These are phyloP conservation scores for Rambutsinella grinnellia DNA, from an alignment of 2,888 invertebrate genomes.

Conservation along the genomic window DNA sequence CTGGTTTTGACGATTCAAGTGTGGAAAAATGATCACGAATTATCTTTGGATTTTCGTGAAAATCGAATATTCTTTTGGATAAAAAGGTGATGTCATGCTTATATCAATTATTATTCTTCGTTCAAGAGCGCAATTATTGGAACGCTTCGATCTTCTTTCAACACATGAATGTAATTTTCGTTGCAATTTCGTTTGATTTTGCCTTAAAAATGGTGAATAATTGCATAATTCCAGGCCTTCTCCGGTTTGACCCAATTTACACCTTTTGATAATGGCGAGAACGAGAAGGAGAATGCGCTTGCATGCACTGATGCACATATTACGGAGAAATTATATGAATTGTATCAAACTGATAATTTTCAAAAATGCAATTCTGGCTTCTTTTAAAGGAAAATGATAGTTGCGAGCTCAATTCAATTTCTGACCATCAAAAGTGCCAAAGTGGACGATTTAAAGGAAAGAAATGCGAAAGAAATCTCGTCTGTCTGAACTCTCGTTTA, in stretches of 20 bases:
- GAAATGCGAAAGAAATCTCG: slow-evolving; percentile 17
- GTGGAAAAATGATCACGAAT: not conserved
- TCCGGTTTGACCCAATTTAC: not conserved
- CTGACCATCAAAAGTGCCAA: slow-evolving; percentile 23
- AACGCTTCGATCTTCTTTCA: no score
- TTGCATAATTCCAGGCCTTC: not conserved
- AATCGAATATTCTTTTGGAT: not conserved
- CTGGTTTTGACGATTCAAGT: slow-evolving; percentile 30
- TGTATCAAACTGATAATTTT: no score
- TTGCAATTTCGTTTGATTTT: no score
- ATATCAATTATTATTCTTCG: no score
- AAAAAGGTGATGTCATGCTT: not conserved
- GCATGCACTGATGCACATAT: not conserved
- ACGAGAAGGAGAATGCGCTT: not conserved
- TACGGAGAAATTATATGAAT: no score
- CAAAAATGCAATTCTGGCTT: no score
- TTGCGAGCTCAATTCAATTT: no score
- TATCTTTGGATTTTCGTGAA: no score
- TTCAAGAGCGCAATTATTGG: no score
- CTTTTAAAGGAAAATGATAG: no score
- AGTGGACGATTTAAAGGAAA: slow-evolving; percentile 1
- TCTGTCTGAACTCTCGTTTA: slow-evolving; percentile 28
- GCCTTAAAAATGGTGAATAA: not conserved
- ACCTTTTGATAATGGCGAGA: not conserved
- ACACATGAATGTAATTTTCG: no score